Evolutionary conservation across 2,797 vertebrate genomes (phyloP), one percentile per base, ranked within the genome.

Genomic region (Rhinogobio ventralis): DNA sequence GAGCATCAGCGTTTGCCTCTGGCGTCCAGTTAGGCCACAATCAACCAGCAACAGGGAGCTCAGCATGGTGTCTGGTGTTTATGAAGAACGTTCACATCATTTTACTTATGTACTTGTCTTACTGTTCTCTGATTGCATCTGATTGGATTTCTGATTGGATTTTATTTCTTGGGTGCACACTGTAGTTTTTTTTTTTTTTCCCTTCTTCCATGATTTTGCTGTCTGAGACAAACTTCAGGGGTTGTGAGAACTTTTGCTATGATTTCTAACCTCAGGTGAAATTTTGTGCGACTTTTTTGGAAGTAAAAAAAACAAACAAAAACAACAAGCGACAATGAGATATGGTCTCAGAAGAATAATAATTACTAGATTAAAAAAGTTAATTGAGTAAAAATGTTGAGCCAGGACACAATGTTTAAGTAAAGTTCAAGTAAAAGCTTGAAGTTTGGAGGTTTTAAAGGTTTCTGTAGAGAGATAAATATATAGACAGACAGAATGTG

Each of bases 141-240:
- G 75, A 89, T 86, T 88, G 76, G 66, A 46, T 69, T 81, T 79
- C 51, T 78, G 83, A 84, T 78, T 84, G 75, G 39, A 71, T 84
- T 19, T 20, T 62, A 17, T 79, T 60, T 77, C 67, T 69, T 39
- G 7, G 46, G 66, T 68, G 46, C 64, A 25, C 79, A 69, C 33
- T 51, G 20, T n/a, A 28, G 14, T 36, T 75, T 55, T 17, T 53
- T 49, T 17, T 46, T 0, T 11, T 25, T 0, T 25, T 6, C n/a
- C n/a, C n/a, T 14, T 28, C 1, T n/a, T 23, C 3, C 45, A 33
- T 36, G 13, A 67, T 80, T 39, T 39, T n/a, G 15, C 55, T 57
- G 36, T 76, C 36, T 39, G 20, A 62, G 55, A 62, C 25, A 53
- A 30, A 66, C 15, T 55, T 69, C 23, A 69, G 14, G 19, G 28